Evolutionary conservation across 2,888 invertebrate species (phyloP).

Genomic region (Coenonympha glycerion): DNA sequence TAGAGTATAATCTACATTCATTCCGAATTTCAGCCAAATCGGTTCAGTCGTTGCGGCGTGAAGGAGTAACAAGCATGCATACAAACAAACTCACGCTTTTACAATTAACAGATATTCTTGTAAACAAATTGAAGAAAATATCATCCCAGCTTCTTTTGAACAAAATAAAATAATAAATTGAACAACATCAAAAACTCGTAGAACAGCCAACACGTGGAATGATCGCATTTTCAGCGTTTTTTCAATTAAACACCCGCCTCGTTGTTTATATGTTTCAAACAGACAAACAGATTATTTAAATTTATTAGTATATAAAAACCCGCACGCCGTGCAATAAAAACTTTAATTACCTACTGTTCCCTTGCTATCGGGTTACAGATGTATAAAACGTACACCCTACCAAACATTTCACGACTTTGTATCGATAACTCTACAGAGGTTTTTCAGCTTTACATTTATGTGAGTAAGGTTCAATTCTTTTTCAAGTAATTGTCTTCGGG

Average conservation of each 20-base stretch:
- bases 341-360: slow-evolving; percentile 41
- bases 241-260: slow-evolving; percentile 19
- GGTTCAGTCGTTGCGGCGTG: too few species aligned
- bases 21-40: too few species aligned
- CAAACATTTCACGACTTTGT: background rate
- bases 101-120: too few species aligned
- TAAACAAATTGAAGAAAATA: too few species aligned
- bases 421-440: background rate
- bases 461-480: background rate
- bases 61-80: too few species aligned
- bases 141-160: too few species aligned
- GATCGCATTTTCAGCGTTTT: slow-evolving; percentile 9
- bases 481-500: background rate
- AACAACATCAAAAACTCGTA: background rate
- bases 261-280: slow-evolving; percentile 32
- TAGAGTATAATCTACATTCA: too few species aligned
- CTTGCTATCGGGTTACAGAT: slow-evolving; percentile 38
- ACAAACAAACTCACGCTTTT: too few species aligned
- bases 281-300: slow-evolving; percentile 35
- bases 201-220: background rate
- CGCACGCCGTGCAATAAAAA: slow-evolving; percentile 39
- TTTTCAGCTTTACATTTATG: background rate
- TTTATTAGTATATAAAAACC: slow-evolving; percentile 38
- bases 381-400: slow-evolving; percentile 23
- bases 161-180: background rate